Evolutionary conservation across 2,888 invertebrate genomes (phyloP), one percentile per base, ranked within the genome.

Genomic region (Microctonus hyperodae): DNA sequence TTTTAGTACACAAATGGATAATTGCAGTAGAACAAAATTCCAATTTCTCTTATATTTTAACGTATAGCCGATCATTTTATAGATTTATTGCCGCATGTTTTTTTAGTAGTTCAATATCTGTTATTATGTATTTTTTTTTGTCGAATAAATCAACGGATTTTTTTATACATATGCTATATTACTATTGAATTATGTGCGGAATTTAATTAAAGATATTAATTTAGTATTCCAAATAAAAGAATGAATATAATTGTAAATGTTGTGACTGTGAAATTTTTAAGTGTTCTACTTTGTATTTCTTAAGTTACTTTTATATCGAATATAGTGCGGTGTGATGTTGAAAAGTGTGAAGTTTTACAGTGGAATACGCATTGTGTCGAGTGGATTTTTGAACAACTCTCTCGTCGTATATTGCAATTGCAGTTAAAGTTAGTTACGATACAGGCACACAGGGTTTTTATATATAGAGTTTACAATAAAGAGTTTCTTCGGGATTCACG

Each of bases 351-450:
- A 57, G 57, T 57, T 57, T 57, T 13, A 35, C 22, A 37, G 33
- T 11, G 25, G n/a, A 23, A 25, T 25, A 51, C 51, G 11, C 51
- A 13, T 51, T 59, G 23, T 20, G 31, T n/a, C 44, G n/a, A 48
- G 44, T 64, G 28, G 64, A 58, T 64, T 58, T 64, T 57, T 58
- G 50, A 64, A 57, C 25, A 57, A 64, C 58, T 64, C 58, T 50
- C 7, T 25, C 40, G 10, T 40, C 13, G 22, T 35, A 31, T 16
- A 2, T 7, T 16, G 10, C 28, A 16, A 25, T 22, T 40, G 44
- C 9, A 25, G 13, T 44, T 25, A 4, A 28, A 40, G 23, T 44
- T 25, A 50, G 64, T 50, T 64, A 31, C 57, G 13, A 9, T 22
- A 33, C n/a, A 44, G 7, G 16, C 9, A 44, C 6, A 44, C 44